These are phyloP conservation scores for Acanthochromis polyacanthus DNA, from an alignment of 2,113 vertebrate species.

Conservation along the genomic window DNA sequence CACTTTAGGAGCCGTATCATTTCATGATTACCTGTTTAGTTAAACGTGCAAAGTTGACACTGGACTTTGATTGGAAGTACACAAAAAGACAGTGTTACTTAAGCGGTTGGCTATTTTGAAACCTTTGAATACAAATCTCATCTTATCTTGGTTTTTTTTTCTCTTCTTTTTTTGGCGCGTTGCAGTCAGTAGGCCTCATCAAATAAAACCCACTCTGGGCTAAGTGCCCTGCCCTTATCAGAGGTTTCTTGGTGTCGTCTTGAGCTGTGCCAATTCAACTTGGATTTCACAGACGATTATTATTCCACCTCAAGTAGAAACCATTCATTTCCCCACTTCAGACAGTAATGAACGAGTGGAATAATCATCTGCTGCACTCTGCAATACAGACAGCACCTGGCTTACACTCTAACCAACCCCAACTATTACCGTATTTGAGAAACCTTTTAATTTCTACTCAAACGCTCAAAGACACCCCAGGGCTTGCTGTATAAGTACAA, in stretches of 20 bases:
- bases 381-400: slow-evolving; percentile 52
- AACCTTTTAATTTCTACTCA: slow-evolving; percentile 60
- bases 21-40: no score
- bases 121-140: no score
- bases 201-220: slow-evolving; percentile 38
- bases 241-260: slow-evolving; percentile 34
- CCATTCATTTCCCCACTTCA: slow-evolving; percentile 68
- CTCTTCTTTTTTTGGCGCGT: background rate
- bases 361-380: slow-evolving; percentile 60
- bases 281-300: slow-evolving; percentile 58
- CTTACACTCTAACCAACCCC: slow-evolving; percentile 39
- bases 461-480: slow-evolving; percentile 21
- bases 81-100: no score
- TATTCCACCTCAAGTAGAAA: slow-evolving; percentile 57
- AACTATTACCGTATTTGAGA: slow-evolving; percentile 50
- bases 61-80: no score
- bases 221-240: slow-evolving; percentile 37
- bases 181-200: slow-evolving; percentile 27
- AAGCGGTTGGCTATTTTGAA: no score
- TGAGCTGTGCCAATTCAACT: slow-evolving; percentile 56
- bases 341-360: slow-evolving; percentile 58
- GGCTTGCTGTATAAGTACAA: slow-evolving; percentile 23
- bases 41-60: no score
- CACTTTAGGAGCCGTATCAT: no score
- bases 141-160: no score